These are phyloP conservation scores for Paradisaea rubra DNA, from an alignment of 2,113 vertebrate genomes.

Conservation along the genomic window DNA sequence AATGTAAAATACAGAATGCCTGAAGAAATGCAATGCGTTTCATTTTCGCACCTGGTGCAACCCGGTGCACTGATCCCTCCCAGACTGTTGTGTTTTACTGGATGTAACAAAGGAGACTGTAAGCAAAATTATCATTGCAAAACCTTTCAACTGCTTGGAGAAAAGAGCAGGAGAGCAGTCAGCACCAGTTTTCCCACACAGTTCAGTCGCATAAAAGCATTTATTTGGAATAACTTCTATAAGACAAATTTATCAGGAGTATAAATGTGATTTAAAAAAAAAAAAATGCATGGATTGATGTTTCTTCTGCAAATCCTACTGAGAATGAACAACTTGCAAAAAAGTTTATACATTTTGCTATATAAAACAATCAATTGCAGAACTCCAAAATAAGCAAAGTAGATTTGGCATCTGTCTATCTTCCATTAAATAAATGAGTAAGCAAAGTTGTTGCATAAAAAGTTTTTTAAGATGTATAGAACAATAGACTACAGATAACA, in stretches of 20 bases:
- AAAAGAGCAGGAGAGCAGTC: neutral
- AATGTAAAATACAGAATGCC: conserved; percentile 18
- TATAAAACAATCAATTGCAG: neutral
- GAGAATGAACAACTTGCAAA: neutral
- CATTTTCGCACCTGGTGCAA: conserved; percentile 8
- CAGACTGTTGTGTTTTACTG: neutral
- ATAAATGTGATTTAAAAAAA: neutral
- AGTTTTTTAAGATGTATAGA: neutral
- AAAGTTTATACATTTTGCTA: neutral
- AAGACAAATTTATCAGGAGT: neutral
- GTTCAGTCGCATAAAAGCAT: neutral
- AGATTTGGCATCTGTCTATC: neutral
- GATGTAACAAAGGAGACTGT: neutral
- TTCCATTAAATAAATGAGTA: conserved; percentile 17
- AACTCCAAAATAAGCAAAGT: neutral
- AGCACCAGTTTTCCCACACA: neutral
- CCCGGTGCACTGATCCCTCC: neutral
- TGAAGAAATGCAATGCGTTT: neutral
- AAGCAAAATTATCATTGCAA: conserved; percentile 24
- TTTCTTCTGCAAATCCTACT: neutral
- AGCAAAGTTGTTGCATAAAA: neutral
- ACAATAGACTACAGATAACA: neutral
- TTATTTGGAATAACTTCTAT: neutral
- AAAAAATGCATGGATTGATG: neutral
- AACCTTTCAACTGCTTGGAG: neutral